Evolutionary conservation across 1,140 invertebrate genomes (phyloP), one percentile per base, ranked within the genome.

Genomic region (Drosophila erecta): DNA sequence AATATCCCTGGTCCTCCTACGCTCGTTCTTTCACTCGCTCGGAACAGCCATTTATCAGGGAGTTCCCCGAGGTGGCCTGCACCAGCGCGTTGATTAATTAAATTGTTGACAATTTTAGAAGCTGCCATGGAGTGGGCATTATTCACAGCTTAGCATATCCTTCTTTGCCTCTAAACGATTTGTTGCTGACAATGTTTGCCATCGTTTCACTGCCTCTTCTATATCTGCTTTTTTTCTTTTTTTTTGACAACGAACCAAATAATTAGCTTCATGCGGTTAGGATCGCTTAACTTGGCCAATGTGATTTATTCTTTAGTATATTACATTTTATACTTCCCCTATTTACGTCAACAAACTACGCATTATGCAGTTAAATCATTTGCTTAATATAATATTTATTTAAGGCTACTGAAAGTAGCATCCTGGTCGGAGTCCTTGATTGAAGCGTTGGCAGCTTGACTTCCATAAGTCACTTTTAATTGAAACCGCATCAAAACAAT

Each of bases 41-140:
- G 15, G 5, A 20, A 49, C 0, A 12, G 27, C 47, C 47, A 75
- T 75, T 66, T 51, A 49, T 75, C 72, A 56, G 24, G 44, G 41
- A 12, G n/a, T 27, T 2, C 58, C 17, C 12, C 24, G 38, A 22
- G 17, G 46, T 38, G 17, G 51, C 17, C 38, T 33, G 30, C 51
- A 65, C 43, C 51, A 60, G 30, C 69, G 54, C 76, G 76, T 83
- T 87, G 84, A 87, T 87, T 87, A 87, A 87, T 89, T 87, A 89
- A 87, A 79, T 74, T 89, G 83, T 87, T 87, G 83, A 87, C 83
- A 87, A 83, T 83, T 87, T 89, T 83, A 89, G 89, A 76, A 87
- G 84, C 84, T 69, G 49, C 46, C 69, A 61, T 71, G 51, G 50
- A 38, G 72, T 30, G 35, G 56, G 49, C 84, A 89, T 86, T 86